Conservation (phyloP, 2,113 vertebrate species). For the Cathartes aura region DNA sequence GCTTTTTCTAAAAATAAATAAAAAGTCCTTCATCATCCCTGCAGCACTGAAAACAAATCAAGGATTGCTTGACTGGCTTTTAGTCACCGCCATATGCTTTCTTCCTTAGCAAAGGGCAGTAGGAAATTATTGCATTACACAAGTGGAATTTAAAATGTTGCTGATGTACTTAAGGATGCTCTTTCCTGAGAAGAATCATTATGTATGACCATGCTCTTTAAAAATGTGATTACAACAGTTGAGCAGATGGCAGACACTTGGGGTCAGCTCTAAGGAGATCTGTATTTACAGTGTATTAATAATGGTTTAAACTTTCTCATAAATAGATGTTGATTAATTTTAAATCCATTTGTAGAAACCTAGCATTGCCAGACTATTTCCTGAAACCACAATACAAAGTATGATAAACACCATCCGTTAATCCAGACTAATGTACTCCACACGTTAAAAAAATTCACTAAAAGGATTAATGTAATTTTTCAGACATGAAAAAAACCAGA, state of each 20-base stretch:
- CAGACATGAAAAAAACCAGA: constrained; percentile 55
- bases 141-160: constrained; percentile 69
- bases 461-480: constrained; percentile 75
- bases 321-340: constrained; percentile 87
- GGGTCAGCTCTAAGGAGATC: constrained; percentile 72
- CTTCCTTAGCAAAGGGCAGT: constrained; percentile 45
- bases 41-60: neutral
- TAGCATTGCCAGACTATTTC: constrained; percentile 79
- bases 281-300: constrained; percentile 85
- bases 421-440: constrained; percentile 76
- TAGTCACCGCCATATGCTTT: constrained; percentile 37
- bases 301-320: constrained; percentile 85
- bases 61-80: neutral
- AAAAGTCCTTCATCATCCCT: neutral
- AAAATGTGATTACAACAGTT: constrained; percentile 78
- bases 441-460: constrained; percentile 64
- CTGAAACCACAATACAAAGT: constrained; percentile 77
- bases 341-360: constrained; percentile 82
- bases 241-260: constrained; percentile 75
- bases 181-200: constrained; percentile 65
- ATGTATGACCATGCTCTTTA: constrained; percentile 67
- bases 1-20: constrained; percentile 5
- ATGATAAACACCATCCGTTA: constrained; percentile 78
- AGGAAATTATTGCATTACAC: constrained; percentile 59
- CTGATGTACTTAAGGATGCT: constrained; percentile 63